Evolutionary conservation across 1,140 invertebrate genomes (phyloP), one percentile per base, ranked within the genome.

Genomic region (Camponotus vicinus): DNA sequence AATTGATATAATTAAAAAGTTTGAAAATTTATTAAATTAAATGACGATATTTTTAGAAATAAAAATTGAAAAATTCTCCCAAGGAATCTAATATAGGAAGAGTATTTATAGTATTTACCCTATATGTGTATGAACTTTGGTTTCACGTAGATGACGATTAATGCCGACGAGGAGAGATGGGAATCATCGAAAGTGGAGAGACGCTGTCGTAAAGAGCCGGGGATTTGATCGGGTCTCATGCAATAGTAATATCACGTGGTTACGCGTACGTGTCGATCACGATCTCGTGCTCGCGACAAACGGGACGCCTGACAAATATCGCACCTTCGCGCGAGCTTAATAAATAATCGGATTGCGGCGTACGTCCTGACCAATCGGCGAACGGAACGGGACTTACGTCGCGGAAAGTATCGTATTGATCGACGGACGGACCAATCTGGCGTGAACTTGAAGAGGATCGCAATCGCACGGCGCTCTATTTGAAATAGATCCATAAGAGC

Each of bases 331-430:
- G 88, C 89, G 91, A 89, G 86, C 78, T 93, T 93, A 94, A 95
- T 95, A 93, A 94, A 93, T 95, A 93, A 95, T 94, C 80, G 92
- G 92, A 95, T 73, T 95, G 94, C 94, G 93, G 93, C 77, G 93
- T 92, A 92, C 89, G 92, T 93, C 75, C 89, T 89, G 90, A 92
- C 94, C 94, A 95, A 95, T 95, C 73, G 88, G 92, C 83, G 86
- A 86, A 89, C 73, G 86, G 88, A 86, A 86, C 85, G 83, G 87
- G 82, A 92, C 92, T 95, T 93, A 94, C 94, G 95, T 95, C 94
- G 94, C 91, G 90, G 87, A 86, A 91, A 92, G 92, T 75, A 75
- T 79, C 63, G 92, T 95, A 95, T 95, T 95, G 94, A 95, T 95
- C 94, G 86, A 82, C 40, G 52, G 49, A 42, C 37, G 70, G 49